Conservation (phyloP, 2,888 invertebrate genomes). For the Drosophila mulleri region DNA sequence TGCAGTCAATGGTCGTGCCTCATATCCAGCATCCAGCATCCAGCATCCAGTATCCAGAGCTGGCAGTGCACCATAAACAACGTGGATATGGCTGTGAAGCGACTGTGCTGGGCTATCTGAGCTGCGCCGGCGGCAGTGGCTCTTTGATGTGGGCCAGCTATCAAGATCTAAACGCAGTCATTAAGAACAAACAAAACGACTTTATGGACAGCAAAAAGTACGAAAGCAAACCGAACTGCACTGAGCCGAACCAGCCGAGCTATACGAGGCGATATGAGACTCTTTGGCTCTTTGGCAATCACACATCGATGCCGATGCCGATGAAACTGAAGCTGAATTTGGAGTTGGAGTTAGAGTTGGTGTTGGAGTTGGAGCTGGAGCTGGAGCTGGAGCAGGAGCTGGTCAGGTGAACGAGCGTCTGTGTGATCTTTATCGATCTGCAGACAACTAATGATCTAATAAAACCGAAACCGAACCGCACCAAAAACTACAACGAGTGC, state of each 20-base stretch:
- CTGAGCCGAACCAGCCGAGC: slow-evolving; percentile 31
- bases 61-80: slow-evolving; percentile 69
- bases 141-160: slow-evolving; percentile 79
- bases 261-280: slow-evolving; percentile 40
- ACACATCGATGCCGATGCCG: slow-evolving; percentile 51
- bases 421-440: slow-evolving; percentile 81
- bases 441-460: slow-evolving; percentile 85
- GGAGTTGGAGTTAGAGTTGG: slow-evolving; percentile 19
- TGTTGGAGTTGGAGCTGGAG: slow-evolving; percentile 14
- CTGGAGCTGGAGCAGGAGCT: slow-evolving; percentile 37
- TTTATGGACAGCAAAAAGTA: slow-evolving; percentile 81
- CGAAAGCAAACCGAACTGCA: slow-evolving; percentile 46
- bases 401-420: slow-evolving; percentile 69
- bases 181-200: slow-evolving; percentile 81
- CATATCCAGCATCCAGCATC: slow-evolving; percentile 43
- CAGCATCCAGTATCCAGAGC: slow-evolving; percentile 33
- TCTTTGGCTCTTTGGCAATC: slow-evolving; percentile 65
- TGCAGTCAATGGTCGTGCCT: slow-evolving; percentile 48
- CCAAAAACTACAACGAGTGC: slow-evolving; percentile 59
- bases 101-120: slow-evolving; percentile 22
- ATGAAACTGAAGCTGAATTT: slow-evolving; percentile 11
- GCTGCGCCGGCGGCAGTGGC: slow-evolving; percentile 67
- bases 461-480: slow-evolving; percentile 77
- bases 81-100: slow-evolving; percentile 47
- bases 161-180: slow-evolving; percentile 83